Conservation (phyloP, 2,888 invertebrate species). For the Melieria picta region DNA sequence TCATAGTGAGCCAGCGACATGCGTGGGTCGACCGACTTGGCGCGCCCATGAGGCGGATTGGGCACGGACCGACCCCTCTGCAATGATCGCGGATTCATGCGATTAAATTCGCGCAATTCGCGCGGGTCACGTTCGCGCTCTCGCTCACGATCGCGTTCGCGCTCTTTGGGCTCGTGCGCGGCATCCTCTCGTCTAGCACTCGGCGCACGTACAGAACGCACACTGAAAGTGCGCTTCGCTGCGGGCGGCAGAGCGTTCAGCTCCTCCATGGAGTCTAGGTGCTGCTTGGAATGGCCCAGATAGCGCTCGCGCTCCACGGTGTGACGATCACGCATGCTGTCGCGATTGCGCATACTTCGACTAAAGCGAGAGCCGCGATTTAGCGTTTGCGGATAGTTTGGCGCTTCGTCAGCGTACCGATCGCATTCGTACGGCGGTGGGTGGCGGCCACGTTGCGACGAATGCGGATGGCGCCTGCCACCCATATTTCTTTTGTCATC, state of each 20-base stretch:
- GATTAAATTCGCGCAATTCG: conserved; percentile 54
- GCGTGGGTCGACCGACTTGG: conserved; percentile 64
- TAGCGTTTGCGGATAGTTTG: conserved; percentile 49
- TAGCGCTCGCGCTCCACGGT: conserved; percentile 68
- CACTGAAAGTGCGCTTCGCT: conserved; percentile 58
- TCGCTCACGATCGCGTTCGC: conserved; percentile 31
- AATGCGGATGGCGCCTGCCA: conserved; percentile 45
- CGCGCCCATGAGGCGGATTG: conserved; percentile 45
- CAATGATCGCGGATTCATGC: conserved; percentile 48
- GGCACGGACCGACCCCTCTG: conserved; percentile 53
- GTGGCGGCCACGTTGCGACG: conserved; percentile 43
- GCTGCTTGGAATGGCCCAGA: conserved; percentile 56
- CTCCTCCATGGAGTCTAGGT: conserved; percentile 58
- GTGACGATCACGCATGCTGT: conserved; percentile 65
- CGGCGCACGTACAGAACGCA: conserved; percentile 56
- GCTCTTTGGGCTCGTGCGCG: conserved; percentile 24
- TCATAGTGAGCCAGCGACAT: conserved; percentile 51
- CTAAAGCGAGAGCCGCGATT: conserved; percentile 58
- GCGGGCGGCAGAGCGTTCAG: conserved; percentile 50
- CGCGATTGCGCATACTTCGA: conserved; percentile 53
- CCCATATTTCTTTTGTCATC: conserved; percentile 46
- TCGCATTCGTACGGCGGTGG: conserved; percentile 50
- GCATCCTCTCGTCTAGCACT: conserved; percentile 45
- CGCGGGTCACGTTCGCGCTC: conserved; percentile 47
- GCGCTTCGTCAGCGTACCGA: conserved; percentile 43